Base-by-base conservation (phyloP, 2,113 vertebrate species). In the Atrichornis clamosus region DNA sequence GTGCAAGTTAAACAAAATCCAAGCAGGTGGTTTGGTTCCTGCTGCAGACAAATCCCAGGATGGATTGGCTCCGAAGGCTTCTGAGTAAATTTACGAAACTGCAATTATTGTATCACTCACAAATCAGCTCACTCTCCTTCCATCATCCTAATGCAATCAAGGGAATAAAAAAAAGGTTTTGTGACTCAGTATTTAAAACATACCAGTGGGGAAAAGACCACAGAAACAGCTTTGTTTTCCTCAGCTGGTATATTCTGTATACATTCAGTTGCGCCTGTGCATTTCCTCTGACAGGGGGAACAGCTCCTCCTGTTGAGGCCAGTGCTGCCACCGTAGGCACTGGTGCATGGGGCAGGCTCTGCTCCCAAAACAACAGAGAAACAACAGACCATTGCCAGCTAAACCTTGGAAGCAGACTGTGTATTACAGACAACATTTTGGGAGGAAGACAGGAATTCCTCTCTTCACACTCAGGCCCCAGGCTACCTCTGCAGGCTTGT, bases 331-430 rank as follows among this genome's bases (percentile, higher is more conserved):
- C 2, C 3, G 6, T 9, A 23, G 16, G 67, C 47, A 14, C 2
- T 1, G 2, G 75, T 27, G 9, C 4, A 4, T 1, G 8, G 33
- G 59, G 28, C 0, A 1, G 13, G 46, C 30, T 70, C 63, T 4
- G 21, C 26, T 65, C 67, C 55, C 0, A 0, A 39, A 73, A 47
- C n/a, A 74, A 3, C 53, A 24, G 18, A 42, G 13, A 39, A 73
- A 47, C n/a, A 74, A 3, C 53, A 24, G 18, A 42, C 12, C 44
- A 1, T 20, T 41, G 39, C 13, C 75, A 59, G 35, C 47, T 56
- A 53, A 74, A 84, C 22, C 72, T 55, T 23, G 37, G 37, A 26
- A 46, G 42, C 27, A 68, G 55, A 41, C 11, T 70, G 46, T 3
- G 1, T 33, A 9, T 69, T 65, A 27, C 12, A 18, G 67, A n/a